Evolutionary conservation across 2,888 invertebrate genomes (phyloP).

Genomic region (Therioaphis trifolii): DNA sequence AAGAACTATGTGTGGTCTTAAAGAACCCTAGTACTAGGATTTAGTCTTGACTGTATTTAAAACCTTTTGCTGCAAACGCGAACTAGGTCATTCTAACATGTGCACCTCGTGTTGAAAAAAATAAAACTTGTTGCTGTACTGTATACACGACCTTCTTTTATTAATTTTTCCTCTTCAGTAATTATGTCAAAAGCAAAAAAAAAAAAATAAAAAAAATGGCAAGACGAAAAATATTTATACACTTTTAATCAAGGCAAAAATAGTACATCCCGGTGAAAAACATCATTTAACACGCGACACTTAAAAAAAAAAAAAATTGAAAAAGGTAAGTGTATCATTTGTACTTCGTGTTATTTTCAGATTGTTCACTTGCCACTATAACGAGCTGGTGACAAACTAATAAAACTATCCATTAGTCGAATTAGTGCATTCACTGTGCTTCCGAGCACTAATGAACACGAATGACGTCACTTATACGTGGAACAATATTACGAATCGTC

Average conservation of each 20-base stretch:
- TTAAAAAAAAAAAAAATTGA: background rate
- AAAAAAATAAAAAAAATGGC: background rate
- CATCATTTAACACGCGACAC: background rate
- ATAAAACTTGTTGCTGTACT: conserved; percentile 43
- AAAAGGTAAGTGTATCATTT: too few species aligned
- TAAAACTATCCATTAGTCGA: background rate
- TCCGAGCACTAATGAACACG: too few species aligned
- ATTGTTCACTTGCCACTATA: background rate
- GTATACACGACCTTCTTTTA: conserved; percentile 38
- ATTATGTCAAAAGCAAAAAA: conserved; percentile 54
- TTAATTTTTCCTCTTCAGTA: conserved; percentile 49
- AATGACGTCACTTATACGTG: background rate
- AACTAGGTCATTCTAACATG: conserved; percentile 55
- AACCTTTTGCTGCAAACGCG: conserved; percentile 40
- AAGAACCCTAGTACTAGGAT: background rate
- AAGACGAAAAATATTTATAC: background rate
- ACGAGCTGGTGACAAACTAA: background rate
- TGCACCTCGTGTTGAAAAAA: conserved; percentile 31
- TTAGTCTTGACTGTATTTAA: background rate
- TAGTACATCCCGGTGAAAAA: too few species aligned
- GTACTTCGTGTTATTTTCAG: background rate
- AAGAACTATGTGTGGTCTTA: background rate
- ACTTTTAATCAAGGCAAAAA: too few species aligned
- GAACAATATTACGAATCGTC: background rate
- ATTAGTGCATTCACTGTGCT: too few species aligned